Conservation (phyloP, 2,113 vertebrate genomes). For the Cranoglanis bouderius region DNA sequence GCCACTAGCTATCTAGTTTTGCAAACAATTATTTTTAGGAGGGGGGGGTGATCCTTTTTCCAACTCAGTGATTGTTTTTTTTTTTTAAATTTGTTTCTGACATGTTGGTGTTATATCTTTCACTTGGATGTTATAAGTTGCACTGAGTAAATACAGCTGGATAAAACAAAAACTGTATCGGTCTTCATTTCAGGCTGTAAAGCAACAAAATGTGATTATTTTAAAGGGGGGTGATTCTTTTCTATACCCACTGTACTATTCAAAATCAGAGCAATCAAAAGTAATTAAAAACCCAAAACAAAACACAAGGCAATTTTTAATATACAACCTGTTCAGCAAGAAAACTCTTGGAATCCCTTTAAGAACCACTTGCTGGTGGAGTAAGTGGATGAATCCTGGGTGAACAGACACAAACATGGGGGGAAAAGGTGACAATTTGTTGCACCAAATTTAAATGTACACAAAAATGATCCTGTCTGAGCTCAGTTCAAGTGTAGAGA, state of each 20-base stretch:
- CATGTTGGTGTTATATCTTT: no score
- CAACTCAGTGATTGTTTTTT: no score
- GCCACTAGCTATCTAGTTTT: not conserved
- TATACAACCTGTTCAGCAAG: not conserved
- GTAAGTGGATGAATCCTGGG: not conserved
- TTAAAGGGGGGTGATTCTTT: no score
- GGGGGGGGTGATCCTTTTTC: no score
- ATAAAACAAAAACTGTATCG: no score
- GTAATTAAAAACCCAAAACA: not conserved
- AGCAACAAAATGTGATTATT: no score
- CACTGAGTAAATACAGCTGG: no score
- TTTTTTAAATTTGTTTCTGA: no score
- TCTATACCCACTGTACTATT: no score
- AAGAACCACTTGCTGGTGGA: not conserved
- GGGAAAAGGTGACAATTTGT: not conserved
- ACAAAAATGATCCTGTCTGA: not conserved
- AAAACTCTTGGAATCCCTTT: not conserved
- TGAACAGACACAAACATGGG: not conserved
- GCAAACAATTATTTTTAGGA: no score
- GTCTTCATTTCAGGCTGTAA: no score
- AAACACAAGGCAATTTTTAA: not conserved
- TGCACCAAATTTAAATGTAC: not conserved
- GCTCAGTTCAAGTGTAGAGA: conserved; percentile 48
- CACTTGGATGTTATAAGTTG: no score
- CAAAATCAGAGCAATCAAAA: not conserved